phyloP scores from a whole-genome alignment of 1,140 invertebrate genomes.

The Caerostris extrusa region DNA sequence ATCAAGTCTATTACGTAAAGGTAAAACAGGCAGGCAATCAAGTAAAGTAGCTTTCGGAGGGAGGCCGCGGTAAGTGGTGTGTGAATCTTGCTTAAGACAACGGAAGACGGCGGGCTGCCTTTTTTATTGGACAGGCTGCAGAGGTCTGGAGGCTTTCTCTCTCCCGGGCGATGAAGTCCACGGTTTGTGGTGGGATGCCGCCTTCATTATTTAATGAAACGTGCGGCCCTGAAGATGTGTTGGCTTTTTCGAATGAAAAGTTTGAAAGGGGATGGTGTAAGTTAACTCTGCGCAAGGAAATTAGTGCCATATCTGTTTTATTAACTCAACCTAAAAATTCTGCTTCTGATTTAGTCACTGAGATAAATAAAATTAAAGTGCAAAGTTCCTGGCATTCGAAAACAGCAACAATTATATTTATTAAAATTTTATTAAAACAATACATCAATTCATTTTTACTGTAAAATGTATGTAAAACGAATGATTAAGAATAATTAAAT shows the following conservation, averaged over 20 bases:
- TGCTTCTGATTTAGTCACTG: too few relatives aligned
- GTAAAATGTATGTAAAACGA: too few relatives aligned
- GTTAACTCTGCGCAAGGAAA: background rate
- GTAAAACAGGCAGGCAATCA: constrained; percentile 73
- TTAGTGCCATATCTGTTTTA: background rate
- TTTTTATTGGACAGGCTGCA: constrained; percentile 44
- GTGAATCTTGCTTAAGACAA: constrained; percentile 71
- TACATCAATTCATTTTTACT: too few relatives aligned
- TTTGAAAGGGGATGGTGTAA: background rate
- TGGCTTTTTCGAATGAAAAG: background rate
- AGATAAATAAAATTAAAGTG: too few relatives aligned
- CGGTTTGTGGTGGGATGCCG: background rate
- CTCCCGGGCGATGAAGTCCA: background rate
- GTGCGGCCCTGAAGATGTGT: background rate
- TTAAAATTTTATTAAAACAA: too few relatives aligned
- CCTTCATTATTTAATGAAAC: constrained; percentile 23
- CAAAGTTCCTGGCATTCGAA: too few relatives aligned
- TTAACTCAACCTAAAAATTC: too few relatives aligned
- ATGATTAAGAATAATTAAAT: too few relatives aligned
- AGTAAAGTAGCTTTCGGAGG: constrained; percentile 56
- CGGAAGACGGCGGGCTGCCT: background rate
- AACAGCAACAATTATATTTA: too few relatives aligned
- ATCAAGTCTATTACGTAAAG: constrained; percentile 72
- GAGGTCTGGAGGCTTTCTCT: background rate
- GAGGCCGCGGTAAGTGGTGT: constrained; percentile 37